Evolutionary conservation across 1,140 invertebrate species (phyloP), one percentile per base, ranked within the genome.

Genomic region (Globodera rostochiensis): DNA sequence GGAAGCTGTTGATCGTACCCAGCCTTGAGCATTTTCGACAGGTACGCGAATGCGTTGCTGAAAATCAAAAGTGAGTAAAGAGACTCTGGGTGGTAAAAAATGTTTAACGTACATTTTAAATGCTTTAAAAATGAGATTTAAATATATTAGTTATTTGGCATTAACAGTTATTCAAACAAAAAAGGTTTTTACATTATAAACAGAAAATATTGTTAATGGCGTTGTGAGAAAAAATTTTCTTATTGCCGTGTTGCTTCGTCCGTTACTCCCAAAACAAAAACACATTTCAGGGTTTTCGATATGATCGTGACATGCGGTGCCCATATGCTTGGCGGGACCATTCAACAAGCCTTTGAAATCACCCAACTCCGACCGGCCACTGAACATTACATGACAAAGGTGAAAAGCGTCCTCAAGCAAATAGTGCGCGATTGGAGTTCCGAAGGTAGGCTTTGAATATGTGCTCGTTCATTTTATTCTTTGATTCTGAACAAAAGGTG

Each of bases 361-460:
- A 60, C 49, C 49, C 77, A 82, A 46, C 74, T 82, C 47, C 49
- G 73, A 50, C 81, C 81, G n/a, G 60, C 81, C 64, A 66, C 77
- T 6, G 83, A 84, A 60, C 83, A 84, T 69, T 84, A 84, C 67
- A 93, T 94, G 87, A 94, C 95, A 85, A 95, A 96, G 90, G 94
- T 97, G 5, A 94, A 96, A 89, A 94, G 94, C 47, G 95, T 96
- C 6, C 91, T 99, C 80, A 97, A 97, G 90, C 96, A 98, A 89
- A 93, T 99, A 88, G 94, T 96, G 6, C 91, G 97, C 45, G 97
- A 99, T 91, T 99, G 97, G 97, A 96, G 95, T 87, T 90, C 91
- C 0, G 93, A 94, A 79, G 97, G 97, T 0, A 92, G 92, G 5
- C 90, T 73, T 80, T 50, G 92, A 4, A 36, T 53, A 5, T 19